These are phyloP conservation scores for Chiloscyllium punctatum DNA, from an alignment of 2,797 vertebrate genomes.

Conservation along the genomic window DNA sequence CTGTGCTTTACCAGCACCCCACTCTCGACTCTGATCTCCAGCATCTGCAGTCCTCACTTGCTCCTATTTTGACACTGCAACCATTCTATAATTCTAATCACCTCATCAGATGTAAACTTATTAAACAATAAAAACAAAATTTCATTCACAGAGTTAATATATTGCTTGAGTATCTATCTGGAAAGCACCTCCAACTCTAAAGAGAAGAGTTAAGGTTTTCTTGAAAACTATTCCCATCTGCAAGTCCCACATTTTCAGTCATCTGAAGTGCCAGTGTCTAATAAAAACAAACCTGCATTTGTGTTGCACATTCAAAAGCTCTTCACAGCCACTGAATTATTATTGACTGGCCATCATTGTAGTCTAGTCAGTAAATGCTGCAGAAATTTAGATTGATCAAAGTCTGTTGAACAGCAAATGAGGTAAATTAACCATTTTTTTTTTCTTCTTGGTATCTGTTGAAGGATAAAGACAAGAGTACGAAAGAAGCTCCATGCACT, in stretches of 20 bases:
- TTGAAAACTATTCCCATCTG: neutral
- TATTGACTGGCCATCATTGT: neutral
- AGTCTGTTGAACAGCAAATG: neutral
- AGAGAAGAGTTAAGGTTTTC: neutral
- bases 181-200: neutral
- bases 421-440: neutral
- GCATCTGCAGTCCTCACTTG: too few species aligned
- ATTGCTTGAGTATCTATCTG: neutral
- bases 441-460: neutral
- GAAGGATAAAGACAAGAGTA: neutral
- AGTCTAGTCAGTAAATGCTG: neutral
- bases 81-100: too few species aligned
- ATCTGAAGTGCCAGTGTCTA: neutral
- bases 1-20: too few species aligned
- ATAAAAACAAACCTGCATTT: neutral
- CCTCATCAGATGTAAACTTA: neutral
- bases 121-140: neutral
- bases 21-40: too few species aligned
- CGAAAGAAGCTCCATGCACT: neutral
- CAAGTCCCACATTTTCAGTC: neutral
- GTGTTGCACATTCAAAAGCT: neutral
- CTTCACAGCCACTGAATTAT: neutral
- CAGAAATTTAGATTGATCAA: neutral
- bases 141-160: neutral
- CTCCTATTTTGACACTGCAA: too few species aligned